A percentile compares a stretch with the other conserved stretches of the same genome.
Conservation (phyloP, 2,113 vertebrate genomes). For the Zeus faber region DNA sequence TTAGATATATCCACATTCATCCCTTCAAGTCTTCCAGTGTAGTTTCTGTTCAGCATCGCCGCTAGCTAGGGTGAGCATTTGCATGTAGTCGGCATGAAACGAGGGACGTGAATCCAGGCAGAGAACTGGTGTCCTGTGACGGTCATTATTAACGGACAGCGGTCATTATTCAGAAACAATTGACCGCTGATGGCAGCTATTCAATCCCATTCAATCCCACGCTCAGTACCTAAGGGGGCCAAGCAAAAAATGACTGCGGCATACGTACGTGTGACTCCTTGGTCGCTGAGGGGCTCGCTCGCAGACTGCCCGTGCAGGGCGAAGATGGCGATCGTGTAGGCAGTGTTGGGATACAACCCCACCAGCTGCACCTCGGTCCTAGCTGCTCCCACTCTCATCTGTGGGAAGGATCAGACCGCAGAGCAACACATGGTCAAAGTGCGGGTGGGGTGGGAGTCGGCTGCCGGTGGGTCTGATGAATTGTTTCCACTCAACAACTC, state of each 20-base stretch:
- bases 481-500: slow-evolving; percentile 8
- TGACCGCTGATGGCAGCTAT: too few relatives aligned
- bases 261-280: slow-evolving; percentile 88
- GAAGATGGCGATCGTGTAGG: slow-evolving; percentile 83
- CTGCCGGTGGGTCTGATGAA: slow-evolving; percentile 11
- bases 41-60: too few relatives aligned
- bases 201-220: too few relatives aligned
- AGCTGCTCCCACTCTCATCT: slow-evolving; percentile 82
- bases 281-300: slow-evolving; percentile 83
- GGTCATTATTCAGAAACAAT: too few relatives aligned
- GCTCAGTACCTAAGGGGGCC: too few relatives aligned
- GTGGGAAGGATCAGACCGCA: slow-evolving; percentile 31
- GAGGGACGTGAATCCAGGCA: too few relatives aligned
- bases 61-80: too few relatives aligned
- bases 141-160: too few relatives aligned
- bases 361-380: slow-evolving; percentile 84
- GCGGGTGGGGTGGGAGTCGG: neutral
- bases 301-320: slow-evolving; percentile 79
- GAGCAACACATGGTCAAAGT: slow-evolving; percentile 26
- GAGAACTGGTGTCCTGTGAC: too few relatives aligned
- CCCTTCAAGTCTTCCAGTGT: too few relatives aligned
- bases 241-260: neutral
- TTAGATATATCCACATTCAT: too few relatives aligned
- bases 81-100: too few relatives aligned
- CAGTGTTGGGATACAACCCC: slow-evolving; percentile 85